Conservation (phyloP, 2,113 vertebrate genomes). For the Todiramphus chloris region DNA sequence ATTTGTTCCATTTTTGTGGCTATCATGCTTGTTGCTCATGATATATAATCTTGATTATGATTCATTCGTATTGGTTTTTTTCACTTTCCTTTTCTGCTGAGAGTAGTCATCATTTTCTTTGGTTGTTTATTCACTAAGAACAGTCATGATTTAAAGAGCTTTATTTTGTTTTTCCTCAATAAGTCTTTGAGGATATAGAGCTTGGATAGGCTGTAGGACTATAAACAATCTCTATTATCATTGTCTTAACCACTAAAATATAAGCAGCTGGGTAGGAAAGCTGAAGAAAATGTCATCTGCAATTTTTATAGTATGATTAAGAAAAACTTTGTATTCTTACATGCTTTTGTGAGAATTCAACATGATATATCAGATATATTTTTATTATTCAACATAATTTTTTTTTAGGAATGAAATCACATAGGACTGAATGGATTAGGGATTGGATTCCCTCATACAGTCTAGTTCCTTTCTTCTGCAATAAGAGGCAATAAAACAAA, state of each 20-base stretch:
- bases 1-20: neutral
- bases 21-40: neutral
- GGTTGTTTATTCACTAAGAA: neutral
- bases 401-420: neutral
- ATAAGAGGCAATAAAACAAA: neutral
- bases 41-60: neutral
- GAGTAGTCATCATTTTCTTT: too few relatives aligned
- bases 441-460: neutral
- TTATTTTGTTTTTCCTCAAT: neutral
- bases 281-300: neutral
- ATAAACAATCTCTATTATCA: neutral
- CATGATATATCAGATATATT: neutral
- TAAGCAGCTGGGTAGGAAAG: neutral
- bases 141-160: neutral
- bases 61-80: neutral
- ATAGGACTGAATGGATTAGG: neutral
- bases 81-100: neutral
- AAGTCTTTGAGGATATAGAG: neutral
- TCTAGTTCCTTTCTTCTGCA: neutral
- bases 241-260: neutral
- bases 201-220: neutral
- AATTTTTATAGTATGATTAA: neutral
- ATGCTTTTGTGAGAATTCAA: neutral
- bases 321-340: neutral
- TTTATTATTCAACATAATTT: neutral